A percentile compares a stretch with the other conserved stretches of the same genome.
These are phyloP conservation scores for Azemiops feae DNA, from an alignment of 2,113 vertebrate genomes.

Conservation along the genomic window DNA sequence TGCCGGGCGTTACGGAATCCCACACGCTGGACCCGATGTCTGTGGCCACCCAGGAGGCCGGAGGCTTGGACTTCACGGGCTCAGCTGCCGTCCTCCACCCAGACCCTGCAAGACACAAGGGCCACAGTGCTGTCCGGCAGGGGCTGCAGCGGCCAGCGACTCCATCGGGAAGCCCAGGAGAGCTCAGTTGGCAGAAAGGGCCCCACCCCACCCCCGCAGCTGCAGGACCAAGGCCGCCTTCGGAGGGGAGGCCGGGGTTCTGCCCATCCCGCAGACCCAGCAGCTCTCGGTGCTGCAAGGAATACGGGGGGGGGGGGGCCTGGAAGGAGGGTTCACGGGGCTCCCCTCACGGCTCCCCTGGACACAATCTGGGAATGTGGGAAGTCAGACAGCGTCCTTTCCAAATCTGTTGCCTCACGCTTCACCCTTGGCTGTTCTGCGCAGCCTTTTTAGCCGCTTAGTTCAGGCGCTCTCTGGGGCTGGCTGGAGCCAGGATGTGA, in stretches of 20 bases:
- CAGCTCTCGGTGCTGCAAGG: not conserved
- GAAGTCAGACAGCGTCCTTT: not conserved
- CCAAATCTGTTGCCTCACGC: not conserved
- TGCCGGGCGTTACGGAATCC: conserved; percentile 63
- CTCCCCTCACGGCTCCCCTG: not conserved
- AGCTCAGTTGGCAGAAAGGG: not conserved
- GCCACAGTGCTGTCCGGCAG: too few species aligned
- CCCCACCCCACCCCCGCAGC: too few species aligned
- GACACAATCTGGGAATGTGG: not conserved
- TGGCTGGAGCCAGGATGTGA: not conserved
- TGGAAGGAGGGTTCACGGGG: not conserved
- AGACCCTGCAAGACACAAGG: conserved; percentile 59
- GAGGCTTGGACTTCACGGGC: conserved; percentile 58
- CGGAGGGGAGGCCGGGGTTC: not conserved
- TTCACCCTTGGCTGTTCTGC: not conserved
- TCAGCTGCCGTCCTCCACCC: conserved; percentile 82
- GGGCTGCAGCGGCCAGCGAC: too few species aligned
- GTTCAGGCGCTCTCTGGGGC: not conserved
- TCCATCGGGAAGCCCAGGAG: not conserved
- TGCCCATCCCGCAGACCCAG: not conserved
- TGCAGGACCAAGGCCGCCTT: too few species aligned
- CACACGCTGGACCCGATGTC: conserved; percentile 77
- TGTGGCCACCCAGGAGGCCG: conserved; percentile 60
- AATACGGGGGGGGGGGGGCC: too few species aligned
- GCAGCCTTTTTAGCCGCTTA: not conserved